Percentiles rank a stretch among this genome's conserved stretches.
phyloP scores from a whole-genome alignment of 2,113 vertebrate genomes.

The Forbesichthys agassizii region DNA sequence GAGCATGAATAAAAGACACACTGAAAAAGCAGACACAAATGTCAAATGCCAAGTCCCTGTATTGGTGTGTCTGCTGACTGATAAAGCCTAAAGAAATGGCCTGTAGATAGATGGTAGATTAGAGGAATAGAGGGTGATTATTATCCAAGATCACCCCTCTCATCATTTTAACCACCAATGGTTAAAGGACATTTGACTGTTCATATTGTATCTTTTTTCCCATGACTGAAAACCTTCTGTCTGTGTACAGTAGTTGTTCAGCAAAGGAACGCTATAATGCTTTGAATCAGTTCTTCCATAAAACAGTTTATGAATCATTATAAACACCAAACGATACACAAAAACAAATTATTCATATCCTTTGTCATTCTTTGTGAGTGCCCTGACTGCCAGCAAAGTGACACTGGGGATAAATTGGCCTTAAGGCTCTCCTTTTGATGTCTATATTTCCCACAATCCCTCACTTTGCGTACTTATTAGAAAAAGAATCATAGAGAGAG shows the following conservation, averaged over 20 bases:
- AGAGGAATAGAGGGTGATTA: constrained; percentile 14
- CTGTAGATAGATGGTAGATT: not conserved
- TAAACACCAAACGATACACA: too few relatives aligned
- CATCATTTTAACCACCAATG: too few relatives aligned
- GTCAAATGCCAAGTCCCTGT: constrained; percentile 33
- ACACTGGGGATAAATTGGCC: too few relatives aligned
- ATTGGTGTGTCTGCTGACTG: constrained; percentile 24
- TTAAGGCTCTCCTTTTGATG: too few relatives aligned
- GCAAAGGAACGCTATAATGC: not conserved
- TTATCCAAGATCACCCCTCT: constrained; percentile 1
- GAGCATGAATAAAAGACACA: not conserved
- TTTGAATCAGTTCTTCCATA: too few relatives aligned
- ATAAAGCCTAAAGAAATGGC: constrained; percentile 43
- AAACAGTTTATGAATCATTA: too few relatives aligned
- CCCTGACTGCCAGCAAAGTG: too few relatives aligned
- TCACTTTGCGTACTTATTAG: not conserved
- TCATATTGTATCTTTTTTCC: not conserved
- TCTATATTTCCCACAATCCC: too few relatives aligned
- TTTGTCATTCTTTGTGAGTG: too few relatives aligned
- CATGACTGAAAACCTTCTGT: not conserved
- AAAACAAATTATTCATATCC: too few relatives aligned
- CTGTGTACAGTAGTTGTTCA: not conserved
- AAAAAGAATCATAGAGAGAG: not conserved
- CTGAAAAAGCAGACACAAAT: constrained; percentile 2
- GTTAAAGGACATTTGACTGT: too few relatives aligned